A percentile compares a stretch with the other conserved stretches of the same genome.
These are phyloP conservation scores for Heliconius ethilla DNA, from an alignment of 2,888 invertebrate genomes.

Conservation along the genomic window DNA sequence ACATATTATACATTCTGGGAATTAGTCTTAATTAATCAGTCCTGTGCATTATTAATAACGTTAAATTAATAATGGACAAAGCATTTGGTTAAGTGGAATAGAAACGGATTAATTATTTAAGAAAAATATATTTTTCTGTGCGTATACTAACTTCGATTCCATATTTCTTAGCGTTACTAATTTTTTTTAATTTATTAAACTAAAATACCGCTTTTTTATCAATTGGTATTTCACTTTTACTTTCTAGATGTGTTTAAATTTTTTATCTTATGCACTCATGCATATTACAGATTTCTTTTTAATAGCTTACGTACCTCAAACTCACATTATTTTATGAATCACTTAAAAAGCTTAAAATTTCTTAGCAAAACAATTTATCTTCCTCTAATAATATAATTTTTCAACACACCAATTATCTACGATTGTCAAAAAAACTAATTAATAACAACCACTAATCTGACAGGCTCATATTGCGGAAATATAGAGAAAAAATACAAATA, in stretches of 20 bases:
- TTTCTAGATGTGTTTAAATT: conserved; percentile 34
- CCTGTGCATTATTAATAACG: background rate
- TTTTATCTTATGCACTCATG: conserved; percentile 36
- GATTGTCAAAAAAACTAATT: conserved; percentile 43
- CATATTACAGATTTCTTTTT: conserved; percentile 37
- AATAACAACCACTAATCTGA: conserved; percentile 45
- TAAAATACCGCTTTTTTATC: background rate
- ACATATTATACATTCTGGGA: background rate
- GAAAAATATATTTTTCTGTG: background rate
- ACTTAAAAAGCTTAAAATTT: too few relatives aligned
- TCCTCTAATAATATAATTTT: background rate
- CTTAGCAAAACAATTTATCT: background rate
- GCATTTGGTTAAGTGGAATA: too few relatives aligned
- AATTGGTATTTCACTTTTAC: conserved; percentile 35
- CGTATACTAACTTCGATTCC: too few relatives aligned
- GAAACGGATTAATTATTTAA: background rate
- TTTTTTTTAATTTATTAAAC: background rate
- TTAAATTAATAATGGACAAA: background rate
- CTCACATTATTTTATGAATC: conserved; percentile 8
- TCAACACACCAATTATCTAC: conserved; percentile 42
- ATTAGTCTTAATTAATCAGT: background rate
- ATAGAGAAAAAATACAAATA: conserved; percentile 31
- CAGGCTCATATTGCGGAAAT: conserved; percentile 41
- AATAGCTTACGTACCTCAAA: conserved; percentile 34
- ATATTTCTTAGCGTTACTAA: too few relatives aligned